These are phyloP conservation scores for Erythrolamprus reginae DNA, from an alignment of 2,113 vertebrate genomes.

Conservation along the genomic window DNA sequence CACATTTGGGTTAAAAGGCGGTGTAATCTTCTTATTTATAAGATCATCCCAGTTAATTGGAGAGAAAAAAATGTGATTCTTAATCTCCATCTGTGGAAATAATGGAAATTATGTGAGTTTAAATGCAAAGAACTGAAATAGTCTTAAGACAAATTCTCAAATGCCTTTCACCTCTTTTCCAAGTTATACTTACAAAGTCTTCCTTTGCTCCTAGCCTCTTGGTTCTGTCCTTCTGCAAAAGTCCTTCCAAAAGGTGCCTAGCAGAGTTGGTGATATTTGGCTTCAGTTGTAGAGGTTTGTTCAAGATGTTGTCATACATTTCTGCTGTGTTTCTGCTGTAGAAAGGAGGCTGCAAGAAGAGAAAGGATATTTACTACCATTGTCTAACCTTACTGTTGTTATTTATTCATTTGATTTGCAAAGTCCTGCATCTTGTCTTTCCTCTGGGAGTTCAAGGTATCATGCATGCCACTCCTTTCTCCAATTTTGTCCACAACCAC, in stretches of 20 bases:
- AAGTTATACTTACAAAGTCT: slow-evolving; percentile 86
- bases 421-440: neutral
- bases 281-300: slow-evolving; percentile 96
- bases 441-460: neutral
- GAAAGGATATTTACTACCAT: neutral
- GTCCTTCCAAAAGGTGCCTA: slow-evolving; percentile 89
- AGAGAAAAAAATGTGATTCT: slow-evolving; percentile 96
- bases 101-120: slow-evolving; percentile 55
- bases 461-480: neutral
- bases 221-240: slow-evolving; percentile 92
- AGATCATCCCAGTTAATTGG: slow-evolving; percentile 99
- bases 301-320: slow-evolving; percentile 99
- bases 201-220: slow-evolving; percentile 91
- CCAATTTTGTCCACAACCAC: neutral
- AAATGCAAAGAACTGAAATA: slow-evolving; percentile 24
- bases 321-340: slow-evolving; percentile 98
- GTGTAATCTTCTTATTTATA: slow-evolving; percentile 96
- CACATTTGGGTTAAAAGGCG: slow-evolving; percentile 99
- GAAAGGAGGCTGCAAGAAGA: slow-evolving; percentile 84
- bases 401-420: neutral
- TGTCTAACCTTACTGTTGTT: neutral
- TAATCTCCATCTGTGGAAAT: slow-evolving; percentile 89
- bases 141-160: neutral
- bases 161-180: neutral
- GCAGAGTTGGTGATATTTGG: slow-evolving; percentile 98